Base-by-base conservation (phyloP, 2,113 vertebrate genomes). In the Mus spicilegus region DNA sequence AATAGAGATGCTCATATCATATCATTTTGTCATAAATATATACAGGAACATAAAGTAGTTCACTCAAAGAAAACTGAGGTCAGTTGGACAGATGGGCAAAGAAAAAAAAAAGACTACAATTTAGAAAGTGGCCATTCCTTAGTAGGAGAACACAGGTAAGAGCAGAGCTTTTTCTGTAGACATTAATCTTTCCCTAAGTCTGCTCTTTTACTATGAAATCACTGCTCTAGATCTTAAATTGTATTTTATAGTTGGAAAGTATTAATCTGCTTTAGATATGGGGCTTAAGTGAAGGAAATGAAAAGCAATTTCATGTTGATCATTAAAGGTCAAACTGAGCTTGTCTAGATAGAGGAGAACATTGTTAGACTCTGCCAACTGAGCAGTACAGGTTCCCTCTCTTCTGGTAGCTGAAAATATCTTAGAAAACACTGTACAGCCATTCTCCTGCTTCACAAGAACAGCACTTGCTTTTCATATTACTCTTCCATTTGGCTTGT, bases 321-420 rank as follows among this genome's bases (percentile, higher is more conserved):
- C 4, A 77, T 17, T 49, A 39, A 51, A 78, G 7, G 42, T 82
- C 75, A 89, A 88, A 24, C 58, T 11, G 80, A 90, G 11, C 10
- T 42, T 20, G 51, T 82, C 51, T 46, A 42, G 61, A 77, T 24
- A 13, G 46, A 13, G 10, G 16, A 2, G 22, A 82, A 30, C 65
- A 20, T 17, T 73, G 92, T 36, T 67, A 24, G n/a, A 88, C 7
- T 72, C 7, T 93, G 76, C 13, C 10, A 90, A 65, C 56, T 19
- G 28, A 96, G 2, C 33, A 70, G 39, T 46, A 17, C 51, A 77
- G 12, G 51, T 95, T 90, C 39, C 5, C 72, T 97, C 49, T 88
- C 28, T 42, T 77, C 9, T 65, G 51, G 22, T 77, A 24, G 49
- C 8, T 73, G 7, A 2, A 90, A 78, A 22, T 7, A 61, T 56